Evolutionary conservation across 2,888 invertebrate genomes (phyloP), one percentile per base, ranked within the genome.

Genomic region (Pristionchus arcanus): DNA sequence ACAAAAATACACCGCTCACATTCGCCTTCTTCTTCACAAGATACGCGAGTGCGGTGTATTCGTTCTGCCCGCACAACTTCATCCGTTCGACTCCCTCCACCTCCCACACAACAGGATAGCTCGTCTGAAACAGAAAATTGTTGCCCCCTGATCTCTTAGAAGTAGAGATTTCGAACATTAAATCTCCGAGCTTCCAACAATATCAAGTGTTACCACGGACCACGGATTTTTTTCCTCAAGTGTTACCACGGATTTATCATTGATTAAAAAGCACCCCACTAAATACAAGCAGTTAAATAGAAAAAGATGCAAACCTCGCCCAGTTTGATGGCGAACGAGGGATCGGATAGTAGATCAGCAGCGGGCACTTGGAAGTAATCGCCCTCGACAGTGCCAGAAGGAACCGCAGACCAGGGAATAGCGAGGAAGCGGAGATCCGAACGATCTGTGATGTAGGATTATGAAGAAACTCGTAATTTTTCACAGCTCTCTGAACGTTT

Each of bases 391-490:
- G 77, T 28, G 11, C 42, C 77, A n/a, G 53, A 0, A 0, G 83
- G 55, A 15, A 83, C 55, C 0, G n/a, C 31, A 4, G 34, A 4
- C 0, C 9, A 0, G 3, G 83, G 55, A 19, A 83, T 2, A 42
- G 4, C 83, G 83, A 83, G 53, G 28, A 83, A 83, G 15, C 83
- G 28, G 53, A 83, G 83, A 31, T 83, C 83, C 9, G 77, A 9
- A 77, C 77, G 42, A 42, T 42, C 77, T 77, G n/a, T n/a, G n/a
- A n/a, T n/a, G n/a, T n/a, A n/a, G n/a, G n/a, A n/a, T n/a, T n/a
- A n/a, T n/a, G n/a, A n/a, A n/a, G n/a, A n/a, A n/a, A n/a, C n/a
- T n/a, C n/a, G n/a, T n/a, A n/a, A n/a, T n/a, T n/a, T n/a, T n/a
- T n/a, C n/a, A n/a, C n/a, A n/a, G 3, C 42, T 7, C 42, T 49